Conservation (phyloP, 2,113 vertebrate species). For the Rhinoptilus africanus region DNA sequence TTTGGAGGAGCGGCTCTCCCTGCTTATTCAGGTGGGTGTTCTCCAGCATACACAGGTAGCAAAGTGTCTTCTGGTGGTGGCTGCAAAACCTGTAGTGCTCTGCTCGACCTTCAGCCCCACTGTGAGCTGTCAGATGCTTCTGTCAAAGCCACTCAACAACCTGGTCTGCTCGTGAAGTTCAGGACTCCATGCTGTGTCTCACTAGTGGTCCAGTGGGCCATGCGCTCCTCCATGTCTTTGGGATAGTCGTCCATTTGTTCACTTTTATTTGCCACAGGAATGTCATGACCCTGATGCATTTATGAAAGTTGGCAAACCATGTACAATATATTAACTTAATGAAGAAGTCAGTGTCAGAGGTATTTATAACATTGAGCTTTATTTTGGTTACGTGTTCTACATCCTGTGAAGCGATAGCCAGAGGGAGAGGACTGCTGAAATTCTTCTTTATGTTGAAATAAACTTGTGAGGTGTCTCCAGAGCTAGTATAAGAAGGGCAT, state of each 20-base stretch:
- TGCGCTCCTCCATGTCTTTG: not conserved
- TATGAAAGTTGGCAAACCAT: not conserved
- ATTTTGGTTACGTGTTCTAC: not conserved
- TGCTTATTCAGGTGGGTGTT: not conserved
- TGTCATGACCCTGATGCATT: not conserved
- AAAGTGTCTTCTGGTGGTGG: not conserved
- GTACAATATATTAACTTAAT: not conserved
- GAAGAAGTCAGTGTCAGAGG: not conserved
- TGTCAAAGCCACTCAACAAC: not conserved
- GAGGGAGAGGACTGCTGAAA: not conserved
- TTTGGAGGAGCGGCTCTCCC: fast-evolving
- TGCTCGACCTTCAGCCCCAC: fast-evolving
- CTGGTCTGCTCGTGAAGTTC: not conserved
- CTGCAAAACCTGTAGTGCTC: not conserved
- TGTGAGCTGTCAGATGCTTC: fast-evolving
- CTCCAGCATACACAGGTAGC: not conserved
- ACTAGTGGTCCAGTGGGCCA: no score
- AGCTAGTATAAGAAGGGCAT: not conserved
- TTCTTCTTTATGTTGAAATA: slow-evolving; percentile 9
- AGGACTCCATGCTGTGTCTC: not conserved
- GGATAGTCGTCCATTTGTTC: fast-evolving
- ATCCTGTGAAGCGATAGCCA: not conserved
- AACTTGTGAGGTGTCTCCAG: not conserved
- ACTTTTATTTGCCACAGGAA: not conserved
- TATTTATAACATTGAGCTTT: not conserved